Conservation (phyloP, 2,888 invertebrate genomes). For the Dynastes hyllus region DNA sequence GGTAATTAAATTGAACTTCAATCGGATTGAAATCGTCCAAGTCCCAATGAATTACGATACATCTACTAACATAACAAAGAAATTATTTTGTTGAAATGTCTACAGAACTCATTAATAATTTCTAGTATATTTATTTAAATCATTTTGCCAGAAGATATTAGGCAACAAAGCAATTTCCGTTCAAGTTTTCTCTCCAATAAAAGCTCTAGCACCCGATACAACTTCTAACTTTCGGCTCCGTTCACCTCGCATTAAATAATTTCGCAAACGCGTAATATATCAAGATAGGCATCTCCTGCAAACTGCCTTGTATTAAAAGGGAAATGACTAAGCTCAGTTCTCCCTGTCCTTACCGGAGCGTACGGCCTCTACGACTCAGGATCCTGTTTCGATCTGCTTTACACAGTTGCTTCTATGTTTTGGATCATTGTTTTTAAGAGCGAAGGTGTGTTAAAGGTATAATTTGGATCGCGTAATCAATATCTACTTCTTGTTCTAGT, state of each 20-base stretch:
- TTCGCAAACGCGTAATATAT: constrained; percentile 44
- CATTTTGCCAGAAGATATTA: constrained; percentile 10
- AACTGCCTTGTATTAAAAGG: constrained; percentile 45
- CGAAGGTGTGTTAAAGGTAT: no score
- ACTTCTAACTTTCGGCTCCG: not conserved
- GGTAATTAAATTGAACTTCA: no score
- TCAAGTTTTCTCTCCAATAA: constrained; percentile 27
- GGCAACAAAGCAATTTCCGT: constrained; percentile 41
- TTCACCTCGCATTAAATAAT: constrained; percentile 39
- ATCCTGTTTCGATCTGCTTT: no score
- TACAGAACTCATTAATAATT: constrained; percentile 17
- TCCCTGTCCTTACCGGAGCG: not conserved
- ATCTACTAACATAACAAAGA: no score
- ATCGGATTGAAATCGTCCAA: no score
- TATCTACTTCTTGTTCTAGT: no score
- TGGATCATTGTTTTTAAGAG: no score
- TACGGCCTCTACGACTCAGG: not conserved
- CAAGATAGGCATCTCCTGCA: constrained; percentile 47
- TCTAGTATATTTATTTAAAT: constrained; percentile 30
- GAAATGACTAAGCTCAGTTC: constrained; percentile 26
- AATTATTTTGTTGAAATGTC: no score
- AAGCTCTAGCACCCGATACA: not conserved
- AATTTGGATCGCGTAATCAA: no score
- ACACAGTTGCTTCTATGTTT: no score
- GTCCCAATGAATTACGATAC: no score